Base-by-base conservation (phyloP, 2,113 vertebrate genomes). In the Microcebus jonahi region DNA sequence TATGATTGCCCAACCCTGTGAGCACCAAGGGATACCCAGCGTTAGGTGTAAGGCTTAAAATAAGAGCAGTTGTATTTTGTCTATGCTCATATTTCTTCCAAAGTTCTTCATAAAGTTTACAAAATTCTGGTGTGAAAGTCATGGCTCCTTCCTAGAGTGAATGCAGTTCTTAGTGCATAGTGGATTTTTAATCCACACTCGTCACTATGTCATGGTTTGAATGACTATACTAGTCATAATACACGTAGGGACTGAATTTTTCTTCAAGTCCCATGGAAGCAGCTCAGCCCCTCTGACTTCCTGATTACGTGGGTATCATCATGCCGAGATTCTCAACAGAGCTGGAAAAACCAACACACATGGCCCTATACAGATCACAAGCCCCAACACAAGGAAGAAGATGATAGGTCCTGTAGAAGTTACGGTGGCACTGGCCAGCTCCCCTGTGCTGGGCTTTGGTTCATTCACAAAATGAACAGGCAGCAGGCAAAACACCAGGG, bases 71-170 rank as follows among this genome's bases (percentile, higher is more conserved):
- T 3, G 0, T 53, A 23, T 67, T 70, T 59, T 63, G 10, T 65
- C 25, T 88, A 23, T 42, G 88, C 45, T 70, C 45, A 23, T 1
- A 1, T 94, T 94, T 94, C 48, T 71, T 80, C 36, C 63, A 45
- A 83, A 61, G 18, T 27, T 57, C 2, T 92, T 80, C 71, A n/a
- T 65, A 48, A 89, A 76, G 34, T 76, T 85, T 85, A 5, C 11
- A 59, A 93, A 92, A 73, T 75, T 80, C 77, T 85, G 14, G 21
- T 65, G 18, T 34, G 48, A 81, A 88, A 31, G 25, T 34, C 77
- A 61, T 9, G 50, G 11, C 13, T 31, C 20, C 36, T 77, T 25
- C 4, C 12, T 21, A 39, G 1, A 2, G 36, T 34, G 9, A 75
- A 59, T 55, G 10, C 23, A 71, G 27, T 36, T 65, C 7, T 11